These are phyloP conservation scores for Chauna torquata DNA, from an alignment of 2,113 vertebrate genomes.

Conservation along the genomic window DNA sequence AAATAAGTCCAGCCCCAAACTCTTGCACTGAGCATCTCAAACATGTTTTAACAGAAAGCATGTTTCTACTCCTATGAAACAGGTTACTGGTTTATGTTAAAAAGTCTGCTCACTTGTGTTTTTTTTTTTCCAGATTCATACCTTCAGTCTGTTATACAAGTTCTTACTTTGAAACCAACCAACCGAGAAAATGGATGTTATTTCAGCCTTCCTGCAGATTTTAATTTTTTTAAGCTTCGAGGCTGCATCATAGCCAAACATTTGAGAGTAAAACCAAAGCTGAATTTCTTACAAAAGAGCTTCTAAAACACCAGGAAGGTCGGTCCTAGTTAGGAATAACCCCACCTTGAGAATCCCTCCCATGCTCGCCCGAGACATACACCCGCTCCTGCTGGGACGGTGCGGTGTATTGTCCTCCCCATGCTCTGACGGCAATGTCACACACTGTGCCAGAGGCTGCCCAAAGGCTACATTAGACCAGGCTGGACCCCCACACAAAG, in stretches of 20 bases:
- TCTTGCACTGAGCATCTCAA: neutral
- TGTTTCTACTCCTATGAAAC: neutral
- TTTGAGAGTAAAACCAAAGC: neutral
- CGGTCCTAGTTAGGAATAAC: neutral
- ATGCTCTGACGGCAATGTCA: too few species aligned
- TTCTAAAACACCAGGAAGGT: neutral
- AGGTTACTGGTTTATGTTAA: neutral
- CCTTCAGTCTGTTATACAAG: neutral
- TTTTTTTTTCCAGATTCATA: neutral
- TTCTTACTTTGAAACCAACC: neutral
- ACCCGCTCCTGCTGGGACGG: neutral
- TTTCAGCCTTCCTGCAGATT: neutral
- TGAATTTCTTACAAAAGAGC: neutral
- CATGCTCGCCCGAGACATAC: neutral
- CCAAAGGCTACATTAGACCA: neutral
- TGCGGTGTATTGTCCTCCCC: too few species aligned
- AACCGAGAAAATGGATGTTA: neutral
- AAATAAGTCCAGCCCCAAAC: neutral
- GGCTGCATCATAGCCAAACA: neutral
- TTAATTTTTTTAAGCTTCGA: neutral
- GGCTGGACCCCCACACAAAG: neutral
- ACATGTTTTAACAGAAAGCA: neutral
- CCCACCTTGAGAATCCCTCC: neutral
- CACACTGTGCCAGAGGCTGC: rapidly evolving
- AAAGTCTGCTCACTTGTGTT: neutral